A percentile compares a stretch with the other conserved stretches of the same genome.
Evolutionary conservation across 2,797 vertebrate species (phyloP).

Genomic region (Valencia hispanica): DNA sequence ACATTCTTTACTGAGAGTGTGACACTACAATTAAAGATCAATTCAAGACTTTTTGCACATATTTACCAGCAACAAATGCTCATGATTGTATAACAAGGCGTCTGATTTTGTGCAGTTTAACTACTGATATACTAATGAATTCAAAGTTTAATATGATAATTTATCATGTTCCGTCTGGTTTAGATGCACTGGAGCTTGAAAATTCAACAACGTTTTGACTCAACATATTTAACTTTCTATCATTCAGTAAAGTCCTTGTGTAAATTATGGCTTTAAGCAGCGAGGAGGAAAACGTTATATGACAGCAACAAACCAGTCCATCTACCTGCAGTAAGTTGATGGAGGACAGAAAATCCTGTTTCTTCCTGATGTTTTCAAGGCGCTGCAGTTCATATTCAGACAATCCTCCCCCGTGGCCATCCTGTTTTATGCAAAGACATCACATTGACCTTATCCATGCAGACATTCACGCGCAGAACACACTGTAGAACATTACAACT

Average conservation of each 20-base stretch:
- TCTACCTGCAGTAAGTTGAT: constrained; percentile 86
- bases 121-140: background rate
- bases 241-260: background rate
- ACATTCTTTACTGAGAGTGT: too few relatives aligned
- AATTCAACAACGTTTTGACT: background rate
- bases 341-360: constrained; percentile 88
- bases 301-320: fast-evolving
- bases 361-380: constrained; percentile 89
- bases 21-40: too few relatives aligned
- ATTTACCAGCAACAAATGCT: background rate
- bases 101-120: background rate
- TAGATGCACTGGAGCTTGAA: background rate
- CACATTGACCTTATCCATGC: background rate
- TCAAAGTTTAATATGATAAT: background rate
- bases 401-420: constrained; percentile 49
- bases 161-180: background rate
- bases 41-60: background rate
- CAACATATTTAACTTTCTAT: background rate
- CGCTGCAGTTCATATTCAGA: constrained; percentile 89
- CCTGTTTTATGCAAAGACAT: constrained; percentile 38
- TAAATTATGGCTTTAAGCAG: background rate
- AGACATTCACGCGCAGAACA: too few relatives aligned
- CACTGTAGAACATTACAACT: background rate
- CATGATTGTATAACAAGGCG: background rate
- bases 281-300: background rate